phyloP scores from a whole-genome alignment of 2,113 vertebrate genomes.

The Piprites chloris region DNA sequence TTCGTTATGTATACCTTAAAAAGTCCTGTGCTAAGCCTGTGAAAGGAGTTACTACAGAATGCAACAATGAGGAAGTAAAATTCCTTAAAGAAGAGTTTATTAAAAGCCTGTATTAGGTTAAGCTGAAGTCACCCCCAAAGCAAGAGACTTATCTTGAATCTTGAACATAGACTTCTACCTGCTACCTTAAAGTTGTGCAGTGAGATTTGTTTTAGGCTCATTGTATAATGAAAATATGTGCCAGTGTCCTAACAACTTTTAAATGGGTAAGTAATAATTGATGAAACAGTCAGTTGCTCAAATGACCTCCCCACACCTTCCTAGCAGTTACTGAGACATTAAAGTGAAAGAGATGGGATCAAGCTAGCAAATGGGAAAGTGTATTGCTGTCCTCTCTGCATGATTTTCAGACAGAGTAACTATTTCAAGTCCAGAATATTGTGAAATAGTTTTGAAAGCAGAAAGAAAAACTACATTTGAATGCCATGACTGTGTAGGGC shows the following conservation, averaged over 20 bases:
- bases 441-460: background rate
- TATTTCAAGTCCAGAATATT: background rate
- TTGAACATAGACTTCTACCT: background rate
- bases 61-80: background rate
- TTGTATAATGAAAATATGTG: constrained; percentile 8
- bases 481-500: background rate
- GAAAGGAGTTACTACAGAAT: background rate
- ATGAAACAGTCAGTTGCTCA: constrained; percentile 22
- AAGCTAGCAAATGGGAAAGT: background rate
- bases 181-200: background rate
- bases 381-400: background rate
- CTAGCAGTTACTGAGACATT: background rate
- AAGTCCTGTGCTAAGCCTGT: background rate
- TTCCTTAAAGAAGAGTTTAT: background rate
- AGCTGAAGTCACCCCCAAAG: background rate
- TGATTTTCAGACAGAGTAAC: background rate
- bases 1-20: background rate
- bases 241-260: constrained; percentile 6
- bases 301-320: constrained; percentile 29
- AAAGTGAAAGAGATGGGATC: background rate
- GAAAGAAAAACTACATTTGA: background rate
- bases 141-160: background rate
- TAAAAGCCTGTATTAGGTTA: background rate
- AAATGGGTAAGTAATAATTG: constrained; percentile 45
- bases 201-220: background rate